Conservation (phyloP, 2,113 vertebrate genomes). For the Tyrannus savana region DNA sequence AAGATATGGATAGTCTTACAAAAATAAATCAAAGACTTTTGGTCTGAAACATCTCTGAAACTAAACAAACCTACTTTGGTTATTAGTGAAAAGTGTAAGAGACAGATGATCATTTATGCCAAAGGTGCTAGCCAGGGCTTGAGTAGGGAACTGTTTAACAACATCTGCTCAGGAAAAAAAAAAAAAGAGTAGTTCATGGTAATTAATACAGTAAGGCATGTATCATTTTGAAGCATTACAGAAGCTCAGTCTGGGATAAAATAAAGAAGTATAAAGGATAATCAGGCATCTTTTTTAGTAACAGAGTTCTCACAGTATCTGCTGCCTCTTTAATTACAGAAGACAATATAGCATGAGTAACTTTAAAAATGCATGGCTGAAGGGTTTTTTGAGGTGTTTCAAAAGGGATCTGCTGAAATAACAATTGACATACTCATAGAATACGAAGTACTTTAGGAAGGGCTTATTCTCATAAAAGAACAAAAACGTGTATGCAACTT, state of each 20-base stretch:
- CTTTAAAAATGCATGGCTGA: neutral
- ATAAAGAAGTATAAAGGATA: neutral
- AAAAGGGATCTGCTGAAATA: neutral
- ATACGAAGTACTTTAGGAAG: neutral
- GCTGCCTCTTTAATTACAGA: neutral
- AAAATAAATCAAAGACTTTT: neutral
- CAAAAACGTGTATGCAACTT: neutral
- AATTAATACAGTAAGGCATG: neutral
- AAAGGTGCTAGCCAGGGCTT: neutral
- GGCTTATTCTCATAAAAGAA: neutral
- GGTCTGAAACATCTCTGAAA: neutral
- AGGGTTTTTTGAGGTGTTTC: neutral
- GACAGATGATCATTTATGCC: constrained; percentile 7
- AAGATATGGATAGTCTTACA: neutral
- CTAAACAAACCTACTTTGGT: neutral
- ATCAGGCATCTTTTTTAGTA: neutral
- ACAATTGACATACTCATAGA: neutral
- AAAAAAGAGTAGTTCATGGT: neutral
- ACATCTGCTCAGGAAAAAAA: neutral
- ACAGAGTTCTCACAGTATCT: neutral
- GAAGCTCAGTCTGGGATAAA: constrained; percentile 25
- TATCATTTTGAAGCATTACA: constrained; percentile 8
- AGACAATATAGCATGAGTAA: neutral
- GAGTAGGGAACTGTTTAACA: neutral
- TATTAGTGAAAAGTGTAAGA: neutral